Percentiles rank a stretch among this genome's conserved stretches.
phyloP scores from a whole-genome alignment of 2,888 invertebrate species.

The Sarcophaga subvicina region DNA sequence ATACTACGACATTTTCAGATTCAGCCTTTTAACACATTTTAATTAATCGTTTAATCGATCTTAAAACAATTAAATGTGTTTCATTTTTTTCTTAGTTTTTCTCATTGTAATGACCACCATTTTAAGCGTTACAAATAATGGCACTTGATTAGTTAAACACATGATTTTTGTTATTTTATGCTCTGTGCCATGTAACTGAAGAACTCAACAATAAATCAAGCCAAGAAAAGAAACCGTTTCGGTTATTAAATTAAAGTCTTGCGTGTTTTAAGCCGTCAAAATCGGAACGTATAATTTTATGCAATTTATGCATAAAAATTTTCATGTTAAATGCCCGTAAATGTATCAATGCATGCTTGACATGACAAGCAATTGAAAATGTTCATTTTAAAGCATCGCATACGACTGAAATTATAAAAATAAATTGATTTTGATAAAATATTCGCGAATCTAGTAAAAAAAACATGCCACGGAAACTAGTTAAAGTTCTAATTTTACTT shows the following conservation, averaged over 20 bases:
- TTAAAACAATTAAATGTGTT: background rate
- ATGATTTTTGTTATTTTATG: background rate
- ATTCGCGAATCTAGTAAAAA: too few species aligned
- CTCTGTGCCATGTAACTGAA: constrained; percentile 16
- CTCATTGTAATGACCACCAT: background rate
- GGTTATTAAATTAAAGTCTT: constrained; percentile 69
- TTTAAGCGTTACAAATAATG: constrained; percentile 15
- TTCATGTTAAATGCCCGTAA: constrained; percentile 36
- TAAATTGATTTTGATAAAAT: background rate
- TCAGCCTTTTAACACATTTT: background rate
- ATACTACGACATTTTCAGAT: too few species aligned
- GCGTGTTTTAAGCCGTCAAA: constrained; percentile 71
- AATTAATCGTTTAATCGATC: constrained; percentile 17
- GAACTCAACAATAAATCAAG: constrained; percentile 69
- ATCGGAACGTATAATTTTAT: constrained; percentile 69
- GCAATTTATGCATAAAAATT: constrained; percentile 62
- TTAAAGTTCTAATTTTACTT: background rate
- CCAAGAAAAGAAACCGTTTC: constrained; percentile 14
- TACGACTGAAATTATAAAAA: background rate
- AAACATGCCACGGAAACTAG: too few species aligned
- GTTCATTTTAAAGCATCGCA: background rate
- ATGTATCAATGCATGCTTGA: background rate
- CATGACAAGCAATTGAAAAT: background rate
- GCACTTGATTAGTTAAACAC: background rate
- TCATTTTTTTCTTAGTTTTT: background rate